Percentiles rank a stretch among this genome's conserved stretches.
phyloP scores from a whole-genome alignment of 2,888 invertebrate species.

The Amblyteles armatorius region DNA sequence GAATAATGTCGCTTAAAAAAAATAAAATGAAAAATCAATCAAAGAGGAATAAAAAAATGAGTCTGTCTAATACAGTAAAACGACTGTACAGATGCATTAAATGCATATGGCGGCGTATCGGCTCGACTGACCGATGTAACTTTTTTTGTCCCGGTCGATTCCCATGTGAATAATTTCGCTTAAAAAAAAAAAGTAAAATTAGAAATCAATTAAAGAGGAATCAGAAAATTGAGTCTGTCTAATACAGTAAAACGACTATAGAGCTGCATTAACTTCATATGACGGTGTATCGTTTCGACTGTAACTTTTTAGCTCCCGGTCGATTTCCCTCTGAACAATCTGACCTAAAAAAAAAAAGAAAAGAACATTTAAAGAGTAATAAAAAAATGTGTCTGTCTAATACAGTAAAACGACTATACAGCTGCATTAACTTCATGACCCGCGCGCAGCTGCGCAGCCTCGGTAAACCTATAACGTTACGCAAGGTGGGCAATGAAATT shows the following conservation, averaged over 20 bases:
- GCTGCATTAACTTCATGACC: conserved; percentile 6
- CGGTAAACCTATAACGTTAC: conserved; percentile 56
- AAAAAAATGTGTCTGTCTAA: not conserved
- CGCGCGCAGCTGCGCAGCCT: conserved; percentile 9
- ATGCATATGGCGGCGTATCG: not conserved
- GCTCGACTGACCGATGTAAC: conserved; percentile 3
- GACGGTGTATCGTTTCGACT: not conserved
- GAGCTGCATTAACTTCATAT: not conserved
- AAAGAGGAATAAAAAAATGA: no score
- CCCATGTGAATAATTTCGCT: not conserved
- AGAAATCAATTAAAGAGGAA: not conserved
- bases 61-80: no score
- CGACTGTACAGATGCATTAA: not conserved
- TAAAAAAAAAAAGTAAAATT: not conserved
- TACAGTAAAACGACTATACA: not conserved
- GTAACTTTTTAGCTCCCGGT: not conserved
- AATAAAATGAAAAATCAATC: not conserved
- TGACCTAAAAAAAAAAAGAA: not conserved
- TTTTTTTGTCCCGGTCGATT: conserved; percentile 2
- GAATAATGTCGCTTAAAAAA: not conserved
- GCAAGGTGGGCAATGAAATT: conserved; percentile 63
- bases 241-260: no score
- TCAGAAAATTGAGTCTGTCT: no score
- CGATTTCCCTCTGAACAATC: not conserved
- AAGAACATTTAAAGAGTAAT: not conserved